These are phyloP conservation scores for Ancistrus triradiatus DNA, from an alignment of 2,113 vertebrate species.

Conservation along the genomic window DNA sequence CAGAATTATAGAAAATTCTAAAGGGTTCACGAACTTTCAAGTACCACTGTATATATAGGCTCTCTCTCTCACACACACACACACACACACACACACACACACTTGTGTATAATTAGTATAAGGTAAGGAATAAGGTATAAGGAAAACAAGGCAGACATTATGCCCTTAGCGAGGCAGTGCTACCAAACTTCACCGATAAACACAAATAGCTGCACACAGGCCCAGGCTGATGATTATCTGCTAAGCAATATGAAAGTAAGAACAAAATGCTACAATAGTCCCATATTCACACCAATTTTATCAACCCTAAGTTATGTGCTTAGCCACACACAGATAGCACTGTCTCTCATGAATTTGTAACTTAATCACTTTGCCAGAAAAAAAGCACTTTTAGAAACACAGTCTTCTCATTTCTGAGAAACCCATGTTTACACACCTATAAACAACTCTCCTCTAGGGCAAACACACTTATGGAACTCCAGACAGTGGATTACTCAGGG, in stretches of 20 bases:
- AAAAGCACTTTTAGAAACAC: too few species aligned
- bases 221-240: constrained; percentile 21
- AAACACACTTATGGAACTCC: neutral
- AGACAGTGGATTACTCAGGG: constrained; percentile 9
- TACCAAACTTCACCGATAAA: neutral
- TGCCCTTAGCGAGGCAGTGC: neutral
- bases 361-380: too few species aligned
- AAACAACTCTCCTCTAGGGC: neutral
- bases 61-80: too few species aligned
- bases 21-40: too few species aligned
- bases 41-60: too few species aligned
- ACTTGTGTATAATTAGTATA: too few species aligned
- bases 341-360: neutral
- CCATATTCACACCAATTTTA: neutral
- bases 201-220: neutral
- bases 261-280: neutral
- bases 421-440: neutral
- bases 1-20: too few species aligned
- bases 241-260: neutral
- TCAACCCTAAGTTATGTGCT: neutral
- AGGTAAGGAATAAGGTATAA: too few species aligned
- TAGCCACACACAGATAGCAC: neutral
- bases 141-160: constrained; percentile 1
- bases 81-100: too few species aligned
- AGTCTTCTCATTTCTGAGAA: too few species aligned